phyloP scores from a whole-genome alignment of 2,888 invertebrate species.

The Rhamnusium bicolor region DNA sequence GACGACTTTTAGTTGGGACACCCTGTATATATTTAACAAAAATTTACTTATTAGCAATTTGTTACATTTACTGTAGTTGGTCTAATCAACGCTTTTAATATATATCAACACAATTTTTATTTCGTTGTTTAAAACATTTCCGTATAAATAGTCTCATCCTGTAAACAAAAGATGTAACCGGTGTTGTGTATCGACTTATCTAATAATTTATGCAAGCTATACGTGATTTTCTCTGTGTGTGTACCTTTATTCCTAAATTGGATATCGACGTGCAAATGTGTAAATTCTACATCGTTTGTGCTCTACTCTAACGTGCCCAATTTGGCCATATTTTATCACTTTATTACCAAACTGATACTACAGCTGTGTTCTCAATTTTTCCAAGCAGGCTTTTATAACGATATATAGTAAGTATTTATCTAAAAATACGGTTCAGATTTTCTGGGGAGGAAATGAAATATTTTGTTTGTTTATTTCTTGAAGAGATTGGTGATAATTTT shows the following conservation, averaged over 20 bases:
- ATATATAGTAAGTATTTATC: conserved; percentile 8
- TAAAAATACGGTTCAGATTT: not conserved
- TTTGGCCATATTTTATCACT: conserved; percentile 52
- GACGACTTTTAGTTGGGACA: too few species aligned
- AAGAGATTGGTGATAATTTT: too few species aligned
- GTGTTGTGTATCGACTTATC: conserved; percentile 39
- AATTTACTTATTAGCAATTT: too few species aligned
- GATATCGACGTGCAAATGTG: conserved; percentile 56
- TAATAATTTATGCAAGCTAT: conserved; percentile 54
- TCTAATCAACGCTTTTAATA: too few species aligned
- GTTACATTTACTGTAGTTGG: too few species aligned
- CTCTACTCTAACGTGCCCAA: conserved; percentile 30
- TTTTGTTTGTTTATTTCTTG: too few species aligned
- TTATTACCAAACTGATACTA: conserved; percentile 51
- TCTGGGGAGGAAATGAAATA: too few species aligned
- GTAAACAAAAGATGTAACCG: not conserved
- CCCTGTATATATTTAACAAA: too few species aligned
- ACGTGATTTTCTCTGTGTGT: conserved; percentile 48
- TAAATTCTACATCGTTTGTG: conserved; percentile 50
- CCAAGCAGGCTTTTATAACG: not conserved
- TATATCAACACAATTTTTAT: not conserved
- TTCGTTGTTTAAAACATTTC: not conserved
- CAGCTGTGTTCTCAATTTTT: conserved; percentile 34
- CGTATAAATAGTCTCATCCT: not conserved
- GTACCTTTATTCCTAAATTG: conserved; percentile 54